Percentiles rank a stretch among this genome's conserved stretches.
Conservation (phyloP, 2,888 invertebrate species). For the Leucophenga montana region DNA sequence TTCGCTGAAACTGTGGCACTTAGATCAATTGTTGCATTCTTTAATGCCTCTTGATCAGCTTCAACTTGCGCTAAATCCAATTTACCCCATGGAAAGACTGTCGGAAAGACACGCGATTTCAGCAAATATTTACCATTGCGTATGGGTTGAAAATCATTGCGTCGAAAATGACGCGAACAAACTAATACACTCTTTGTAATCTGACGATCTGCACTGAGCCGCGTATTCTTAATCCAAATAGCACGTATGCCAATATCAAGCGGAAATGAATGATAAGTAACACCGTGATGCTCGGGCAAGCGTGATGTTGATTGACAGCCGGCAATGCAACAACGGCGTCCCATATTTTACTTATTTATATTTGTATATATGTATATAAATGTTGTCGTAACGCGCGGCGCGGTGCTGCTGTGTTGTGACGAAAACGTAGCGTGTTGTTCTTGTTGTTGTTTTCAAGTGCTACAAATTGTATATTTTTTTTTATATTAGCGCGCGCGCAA, state of each 20-base stretch:
- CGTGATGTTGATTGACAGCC: slow-evolving; percentile 70
- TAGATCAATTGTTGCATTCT: slow-evolving; percentile 45
- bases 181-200: slow-evolving; percentile 78
- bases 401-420: no score
- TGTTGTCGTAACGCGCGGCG: no score
- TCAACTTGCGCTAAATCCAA: slow-evolving; percentile 60
- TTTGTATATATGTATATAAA: no score
- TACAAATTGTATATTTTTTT: no score
- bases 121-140: slow-evolving; percentile 80
- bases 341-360: slow-evolving; percentile 67
- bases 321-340: slow-evolving; percentile 70
- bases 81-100: slow-evolving; percentile 80
- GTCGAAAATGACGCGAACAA: slow-evolving; percentile 84
- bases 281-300: slow-evolving; percentile 75
- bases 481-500: no score
- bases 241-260: slow-evolving; percentile 77
- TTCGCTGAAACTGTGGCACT: slow-evolving; percentile 29
- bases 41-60: slow-evolving; percentile 58
- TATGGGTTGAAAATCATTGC: slow-evolving; percentile 81
- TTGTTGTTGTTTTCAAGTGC: no score
- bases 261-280: slow-evolving; percentile 85
- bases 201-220: slow-evolving; percentile 75
- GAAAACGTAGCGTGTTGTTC: no score
- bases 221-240: slow-evolving; percentile 80
- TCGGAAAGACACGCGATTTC: slow-evolving; percentile 81